Evolutionary conservation across 2,797 vertebrate species (phyloP), one percentile per base, ranked within the genome.

Genomic region (Tiaroga cobitis): DNA sequence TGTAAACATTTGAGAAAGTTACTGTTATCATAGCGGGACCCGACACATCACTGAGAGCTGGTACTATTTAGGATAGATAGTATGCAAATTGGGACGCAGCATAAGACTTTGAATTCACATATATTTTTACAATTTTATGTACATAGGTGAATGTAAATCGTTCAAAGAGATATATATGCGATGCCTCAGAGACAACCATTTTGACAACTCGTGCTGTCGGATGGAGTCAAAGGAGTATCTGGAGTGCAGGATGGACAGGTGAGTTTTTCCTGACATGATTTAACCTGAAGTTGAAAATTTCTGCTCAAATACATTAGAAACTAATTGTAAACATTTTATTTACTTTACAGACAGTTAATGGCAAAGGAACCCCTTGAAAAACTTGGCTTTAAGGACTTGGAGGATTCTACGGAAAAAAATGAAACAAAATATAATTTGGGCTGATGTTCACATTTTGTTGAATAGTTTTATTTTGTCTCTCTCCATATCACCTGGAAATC

Each of bases 121-220:
- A 21, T 61, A 29, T 16, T 65, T 65, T 32, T 15, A 18, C 15
- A 65, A 32, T 65, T 32, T 68, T 86, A 29, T 86, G 16, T 68
- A 32, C 63, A 9, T 87, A 97, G 97, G 97, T 34, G 97, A 97
- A 90, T 98, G 97, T 86, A 97, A 95, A 87, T 83, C 69, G 43
- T 97, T 97, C 79, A 97, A 97, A 90, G 96, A 97, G 69, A 93
- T 49, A 15, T 97, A 96, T 76, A 96, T 98, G 96, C 94, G 85
- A 81, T 97, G 97, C 83, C 94, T 98, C 65, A 92, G 85, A n/a
- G 93, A 94, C 3, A 96, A 94, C 86, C 82, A 29, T 9, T 96
- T 92, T 19, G 96, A 97, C 83, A 97, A 92, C 87, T 92, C 94
- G 41, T 65, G 86, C 89, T 97, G 97, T 89, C 92, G 97, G 26